Percentiles rank a stretch among this genome's conserved stretches.
Conservation (phyloP, 2,797 vertebrate species). For the Rhinoraja longicauda region DNA sequence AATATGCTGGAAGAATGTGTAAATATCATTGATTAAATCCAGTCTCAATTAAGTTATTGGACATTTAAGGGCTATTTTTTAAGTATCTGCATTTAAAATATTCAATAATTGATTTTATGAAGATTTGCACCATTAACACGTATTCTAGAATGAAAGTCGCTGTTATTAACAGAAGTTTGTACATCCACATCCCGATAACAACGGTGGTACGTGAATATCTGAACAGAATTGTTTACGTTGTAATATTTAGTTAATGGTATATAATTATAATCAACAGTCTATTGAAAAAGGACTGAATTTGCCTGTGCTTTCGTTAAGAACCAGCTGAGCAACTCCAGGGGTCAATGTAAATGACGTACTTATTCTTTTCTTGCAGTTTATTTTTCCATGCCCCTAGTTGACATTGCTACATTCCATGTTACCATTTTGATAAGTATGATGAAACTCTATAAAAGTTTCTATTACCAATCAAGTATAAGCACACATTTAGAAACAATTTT, state of each 20-base stretch:
- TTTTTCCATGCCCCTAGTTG: neutral
- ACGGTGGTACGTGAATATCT: no score
- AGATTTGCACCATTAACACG: neutral
- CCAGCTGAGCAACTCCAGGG: neutral
- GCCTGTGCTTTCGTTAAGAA: neutral
- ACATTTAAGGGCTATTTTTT: neutral
- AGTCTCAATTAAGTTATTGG: neutral
- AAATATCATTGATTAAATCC: neutral
- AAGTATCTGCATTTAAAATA: neutral
- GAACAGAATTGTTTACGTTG: neutral
- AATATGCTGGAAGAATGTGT: neutral
- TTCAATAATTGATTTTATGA: neutral
- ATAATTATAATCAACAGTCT: neutral
- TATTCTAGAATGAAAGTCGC: neutral
- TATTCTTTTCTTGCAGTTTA: neutral
- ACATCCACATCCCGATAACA: neutral
- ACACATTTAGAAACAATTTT: neutral
- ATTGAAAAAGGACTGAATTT: neutral
- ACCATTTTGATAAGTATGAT: neutral
- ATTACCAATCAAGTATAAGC: neutral
- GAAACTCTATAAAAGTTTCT: neutral
- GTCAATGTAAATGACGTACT: neutral
- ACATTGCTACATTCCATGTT: neutral
- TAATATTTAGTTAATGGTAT: neutral
- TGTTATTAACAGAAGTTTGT: neutral